Conservation (phyloP, 2,797 vertebrate genomes). For the Jordanella pulchra region DNA sequence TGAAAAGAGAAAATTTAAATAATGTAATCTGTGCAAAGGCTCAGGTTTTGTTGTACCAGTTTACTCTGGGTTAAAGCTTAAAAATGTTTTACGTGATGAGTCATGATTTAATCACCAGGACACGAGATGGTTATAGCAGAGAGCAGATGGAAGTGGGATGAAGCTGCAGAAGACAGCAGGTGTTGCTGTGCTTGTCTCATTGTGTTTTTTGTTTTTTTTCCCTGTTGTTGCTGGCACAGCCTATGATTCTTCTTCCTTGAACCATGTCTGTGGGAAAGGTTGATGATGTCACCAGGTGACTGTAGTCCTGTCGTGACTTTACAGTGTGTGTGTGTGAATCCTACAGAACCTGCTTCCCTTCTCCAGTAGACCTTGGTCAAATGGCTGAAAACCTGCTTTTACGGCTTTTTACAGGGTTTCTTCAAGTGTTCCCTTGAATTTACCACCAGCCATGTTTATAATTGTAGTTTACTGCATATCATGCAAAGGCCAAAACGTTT, state of each 20-base stretch:
- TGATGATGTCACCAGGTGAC: constrained; percentile 9
- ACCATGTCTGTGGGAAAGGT: constrained; percentile 9
- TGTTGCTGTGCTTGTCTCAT: constrained; percentile 50
- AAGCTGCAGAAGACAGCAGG: constrained; percentile 51
- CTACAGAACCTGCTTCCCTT: not conserved
- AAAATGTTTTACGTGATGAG: constrained; percentile 30
- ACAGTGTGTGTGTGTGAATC: not conserved
- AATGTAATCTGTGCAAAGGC: not conserved
- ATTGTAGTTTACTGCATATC: no score
- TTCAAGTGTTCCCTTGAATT: not conserved
- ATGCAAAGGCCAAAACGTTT: no score
- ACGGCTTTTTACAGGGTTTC: not conserved
- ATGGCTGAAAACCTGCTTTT: not conserved
- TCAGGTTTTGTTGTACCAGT: constrained; percentile 3
- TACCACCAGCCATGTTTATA: not conserved
- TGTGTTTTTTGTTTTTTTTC: constrained; percentile 33
- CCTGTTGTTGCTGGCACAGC: constrained; percentile 38
- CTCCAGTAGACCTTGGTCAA: no score
- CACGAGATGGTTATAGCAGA: constrained; percentile 39
- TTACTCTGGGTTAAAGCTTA: constrained; percentile 16
- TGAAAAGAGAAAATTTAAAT: not conserved
- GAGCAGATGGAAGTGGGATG: constrained; percentile 71
- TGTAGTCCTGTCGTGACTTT: constrained; percentile 6
- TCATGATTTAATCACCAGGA: constrained; percentile 35
- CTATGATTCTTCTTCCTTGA: constrained; percentile 28